These are phyloP conservation scores for Drosophila ohnishii DNA, from an alignment of 1,140 invertebrate genomes.

Conservation along the genomic window DNA sequence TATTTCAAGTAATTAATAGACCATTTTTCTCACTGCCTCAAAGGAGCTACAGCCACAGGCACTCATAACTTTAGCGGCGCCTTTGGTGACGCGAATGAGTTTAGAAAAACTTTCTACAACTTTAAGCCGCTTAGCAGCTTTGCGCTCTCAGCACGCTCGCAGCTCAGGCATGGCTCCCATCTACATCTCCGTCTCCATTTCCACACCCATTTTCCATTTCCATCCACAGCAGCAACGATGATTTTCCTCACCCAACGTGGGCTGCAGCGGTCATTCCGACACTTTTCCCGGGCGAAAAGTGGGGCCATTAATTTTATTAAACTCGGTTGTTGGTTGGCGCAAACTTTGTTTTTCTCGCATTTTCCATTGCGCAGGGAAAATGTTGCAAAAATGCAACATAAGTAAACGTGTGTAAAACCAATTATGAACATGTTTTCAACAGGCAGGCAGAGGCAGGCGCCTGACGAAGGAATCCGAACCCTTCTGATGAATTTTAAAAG, in stretches of 20 bases:
- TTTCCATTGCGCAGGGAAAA: conserved; percentile 25
- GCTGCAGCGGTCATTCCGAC: conserved; percentile 38
- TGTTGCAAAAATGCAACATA: conserved; percentile 41
- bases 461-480: conserved; percentile 15
- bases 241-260: conserved; percentile 15
- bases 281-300: conserved; percentile 37
- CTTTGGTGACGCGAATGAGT: conserved; percentile 81
- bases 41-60: conserved; percentile 32
- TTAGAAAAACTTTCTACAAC: conserved; percentile 81
- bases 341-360: conserved; percentile 24
- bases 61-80: conserved; percentile 77
- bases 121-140: conserved; percentile 81
- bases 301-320: conserved; percentile 70
- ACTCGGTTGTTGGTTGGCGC: conserved; percentile 40
- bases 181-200: not conserved
- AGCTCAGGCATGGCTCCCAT: conserved; percentile 3
- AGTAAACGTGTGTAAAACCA: conserved; percentile 54
- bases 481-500: conserved; percentile 5
- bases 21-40: conserved; percentile 11
- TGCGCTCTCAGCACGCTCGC: conserved; percentile 70
- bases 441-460: not conserved
- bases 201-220: conserved; percentile 7
- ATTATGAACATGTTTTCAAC: conserved; percentile 48
- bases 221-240: conserved; percentile 11
- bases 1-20: not conserved